Conservation (phyloP, 2,888 invertebrate species). For the Heliconius cydno region DNA sequence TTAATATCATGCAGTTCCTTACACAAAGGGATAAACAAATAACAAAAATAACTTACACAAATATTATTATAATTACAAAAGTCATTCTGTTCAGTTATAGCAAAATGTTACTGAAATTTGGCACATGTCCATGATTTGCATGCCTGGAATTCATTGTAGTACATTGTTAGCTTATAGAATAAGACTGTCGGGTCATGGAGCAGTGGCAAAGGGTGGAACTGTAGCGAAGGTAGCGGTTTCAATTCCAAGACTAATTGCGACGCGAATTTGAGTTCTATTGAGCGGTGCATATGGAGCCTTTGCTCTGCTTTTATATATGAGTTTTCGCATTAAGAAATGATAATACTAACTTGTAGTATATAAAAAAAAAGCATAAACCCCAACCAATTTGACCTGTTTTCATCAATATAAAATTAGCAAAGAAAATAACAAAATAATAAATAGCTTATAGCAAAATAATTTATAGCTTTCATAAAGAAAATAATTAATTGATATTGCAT, state of each 20-base stretch:
- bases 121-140: background rate
- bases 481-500: background rate
- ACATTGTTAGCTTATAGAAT: background rate
- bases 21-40: no score
- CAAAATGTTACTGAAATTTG: background rate
- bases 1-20: no score
- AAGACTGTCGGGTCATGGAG: background rate
- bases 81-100: background rate
- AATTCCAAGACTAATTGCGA: background rate
- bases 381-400: background rate
- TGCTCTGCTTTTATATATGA: no score
- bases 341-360: background rate
- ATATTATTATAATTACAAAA: no score
- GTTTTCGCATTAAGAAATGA: no score
- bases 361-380: background rate
- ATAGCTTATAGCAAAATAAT: no score
- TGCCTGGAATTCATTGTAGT: background rate
- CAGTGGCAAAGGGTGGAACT: no score
- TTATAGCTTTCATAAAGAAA: slow-evolving; percentile 4
- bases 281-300: no score
- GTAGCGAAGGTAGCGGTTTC: background rate
- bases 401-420: background rate
- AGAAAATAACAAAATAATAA: background rate
- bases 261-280: no score
- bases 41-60: no score